Evolutionary conservation across 2,113 vertebrate species (phyloP), one percentile per base, ranked within the genome.

Genomic region (Origma solitaria): DNA sequence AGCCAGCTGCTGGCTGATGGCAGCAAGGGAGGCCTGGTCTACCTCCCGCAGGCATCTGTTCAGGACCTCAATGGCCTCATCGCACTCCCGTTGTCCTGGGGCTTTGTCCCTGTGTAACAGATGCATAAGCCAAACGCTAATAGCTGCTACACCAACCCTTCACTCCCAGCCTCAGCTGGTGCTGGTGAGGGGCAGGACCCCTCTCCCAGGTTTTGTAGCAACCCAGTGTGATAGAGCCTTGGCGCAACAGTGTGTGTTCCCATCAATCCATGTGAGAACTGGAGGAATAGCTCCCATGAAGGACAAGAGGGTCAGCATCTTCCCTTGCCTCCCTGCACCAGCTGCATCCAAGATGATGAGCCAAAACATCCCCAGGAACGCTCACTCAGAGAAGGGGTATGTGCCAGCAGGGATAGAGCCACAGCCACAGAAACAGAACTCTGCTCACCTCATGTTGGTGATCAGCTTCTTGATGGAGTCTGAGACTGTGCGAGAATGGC

Each of bases 381-480:
- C 28, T 70, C 3, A 1, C 11, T 82, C 23, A 57, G 15, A 45
- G 50, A 13, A 37, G 14, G 3, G 30, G 13, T 50, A 77, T 8
- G 2, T 25, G 33, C 14, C 30, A 69, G n/a, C 3, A 56, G 9
- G 13, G 11, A 79, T 13, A 53, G 37, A 60, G 40, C 22, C 33
- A 35, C 11, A 22, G 70, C 2, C 38, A 50, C 40, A 60, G 1
- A 1, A 12, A 14, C 30, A 49, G 14, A 24, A 51, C 10, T 38
- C 45, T 37, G 37, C 95, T 86, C 96, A 99, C 99, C 99, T 99
- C 99, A 99, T 99, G 97, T 99, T 99, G 81, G 99, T 99, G 81
- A 99, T 99, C 21, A 99, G 98, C 70, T 99, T 99, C 98, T 99
- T 99, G 97, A 99, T 99, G 91, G 99, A 99, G 90, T 99, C 99